Percentiles rank a stretch among this genome's conserved stretches.
Evolutionary conservation across 2,113 vertebrate genomes (phyloP).

Genomic region (Galeopterus variegatus): DNA sequence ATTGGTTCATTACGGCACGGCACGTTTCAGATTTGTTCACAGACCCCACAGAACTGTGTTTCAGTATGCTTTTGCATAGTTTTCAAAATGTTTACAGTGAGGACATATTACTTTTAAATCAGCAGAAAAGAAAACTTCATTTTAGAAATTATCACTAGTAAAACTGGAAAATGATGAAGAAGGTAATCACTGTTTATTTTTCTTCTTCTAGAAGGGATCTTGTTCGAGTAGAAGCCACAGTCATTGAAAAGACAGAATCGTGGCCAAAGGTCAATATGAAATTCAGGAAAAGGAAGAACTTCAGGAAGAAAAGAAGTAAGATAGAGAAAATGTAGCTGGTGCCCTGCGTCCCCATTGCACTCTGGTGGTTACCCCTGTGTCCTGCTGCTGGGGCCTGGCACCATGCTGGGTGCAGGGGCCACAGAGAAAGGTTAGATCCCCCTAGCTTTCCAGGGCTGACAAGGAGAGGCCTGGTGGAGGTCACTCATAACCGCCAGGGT

Average conservation of each 20-base stretch:
- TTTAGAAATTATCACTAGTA: background rate
- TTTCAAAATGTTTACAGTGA: background rate
- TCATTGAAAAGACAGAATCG: constrained; percentile 94
- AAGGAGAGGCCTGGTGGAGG: too few relatives aligned
- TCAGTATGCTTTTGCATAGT: fast-evolving
- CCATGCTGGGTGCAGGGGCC: too few relatives aligned
- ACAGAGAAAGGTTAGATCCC: too few relatives aligned
- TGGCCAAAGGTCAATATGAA: constrained; percentile 92
- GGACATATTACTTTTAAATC: background rate
- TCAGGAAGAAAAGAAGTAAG: constrained; percentile 91
- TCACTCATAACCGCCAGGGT: too few relatives aligned
- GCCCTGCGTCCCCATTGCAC: too few relatives aligned
- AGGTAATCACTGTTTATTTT: fast-evolving
- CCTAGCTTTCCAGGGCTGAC: too few relatives aligned
- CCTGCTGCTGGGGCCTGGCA: too few relatives aligned
- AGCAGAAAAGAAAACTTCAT: background rate
- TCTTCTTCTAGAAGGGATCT: constrained; percentile 85
- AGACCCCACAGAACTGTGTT: background rate
- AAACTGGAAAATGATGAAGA: too few relatives aligned
- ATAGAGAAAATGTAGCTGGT: fast-evolving
- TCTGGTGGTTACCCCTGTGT: too few relatives aligned
- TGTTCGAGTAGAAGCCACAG: constrained; percentile 93
- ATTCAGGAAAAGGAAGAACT: constrained; percentile 90
- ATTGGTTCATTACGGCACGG: fast-evolving
- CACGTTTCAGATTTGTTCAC: background rate